Evolutionary conservation across 2,797 vertebrate species (phyloP).

Genomic region (Syngnathus rostellatus): DNA sequence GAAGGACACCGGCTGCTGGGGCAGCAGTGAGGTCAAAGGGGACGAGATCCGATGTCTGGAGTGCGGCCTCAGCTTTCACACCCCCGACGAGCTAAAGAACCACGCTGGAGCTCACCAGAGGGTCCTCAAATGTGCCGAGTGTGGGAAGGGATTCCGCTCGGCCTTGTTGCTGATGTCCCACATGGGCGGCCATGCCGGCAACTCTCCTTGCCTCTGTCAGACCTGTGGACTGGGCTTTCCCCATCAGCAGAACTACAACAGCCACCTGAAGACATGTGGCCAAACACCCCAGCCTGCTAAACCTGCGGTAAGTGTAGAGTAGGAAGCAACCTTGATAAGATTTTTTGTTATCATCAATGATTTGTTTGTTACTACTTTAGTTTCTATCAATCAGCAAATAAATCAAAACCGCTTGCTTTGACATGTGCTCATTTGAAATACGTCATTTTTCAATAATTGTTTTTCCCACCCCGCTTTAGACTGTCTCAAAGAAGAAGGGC

Average conservation of each 20-base stretch:
- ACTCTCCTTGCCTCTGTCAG: constrained; percentile 70
- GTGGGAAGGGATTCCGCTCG: constrained; percentile 72
- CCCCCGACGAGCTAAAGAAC: constrained; percentile 63
- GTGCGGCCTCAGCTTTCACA: constrained; percentile 64
- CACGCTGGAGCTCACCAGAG: constrained; percentile 72
- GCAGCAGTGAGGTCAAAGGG: constrained; percentile 53
- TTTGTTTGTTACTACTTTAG: neutral
- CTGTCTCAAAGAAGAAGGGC: constrained; percentile 29
- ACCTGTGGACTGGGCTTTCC: constrained; percentile 72
- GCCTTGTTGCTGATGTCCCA: constrained; percentile 74
- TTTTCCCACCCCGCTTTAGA: constrained; percentile 31
- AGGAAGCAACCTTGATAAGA: no score
- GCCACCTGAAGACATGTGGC: constrained; percentile 70
- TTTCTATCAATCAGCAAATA: no score
- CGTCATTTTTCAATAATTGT: neutral
- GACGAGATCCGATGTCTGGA: constrained; percentile 70
- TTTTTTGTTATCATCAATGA: neutral
- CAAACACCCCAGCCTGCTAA: constrained; percentile 18
- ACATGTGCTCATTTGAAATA: neutral
- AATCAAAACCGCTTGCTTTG: neutral
- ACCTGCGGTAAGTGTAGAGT: constrained; percentile 42
- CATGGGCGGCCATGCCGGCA: constrained; percentile 70
- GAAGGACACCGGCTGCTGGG: constrained; percentile 75
- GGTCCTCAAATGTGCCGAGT: constrained; percentile 69
- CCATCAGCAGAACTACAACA: constrained; percentile 70